Base-by-base conservation (phyloP, 1,140 invertebrate genomes). In the Bursaphelenchus mucronatus region DNA sequence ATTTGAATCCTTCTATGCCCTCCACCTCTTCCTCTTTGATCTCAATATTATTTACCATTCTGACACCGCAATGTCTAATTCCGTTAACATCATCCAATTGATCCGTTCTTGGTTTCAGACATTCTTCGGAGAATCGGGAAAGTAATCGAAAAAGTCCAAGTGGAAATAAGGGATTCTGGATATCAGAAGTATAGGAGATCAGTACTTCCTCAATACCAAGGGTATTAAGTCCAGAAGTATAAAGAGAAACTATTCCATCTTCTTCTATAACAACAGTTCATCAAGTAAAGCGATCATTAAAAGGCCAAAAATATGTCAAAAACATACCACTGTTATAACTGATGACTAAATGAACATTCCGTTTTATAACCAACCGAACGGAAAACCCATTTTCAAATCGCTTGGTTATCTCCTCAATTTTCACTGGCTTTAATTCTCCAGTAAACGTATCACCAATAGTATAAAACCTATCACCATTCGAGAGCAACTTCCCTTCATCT, bases 61-160 rank as follows among this genome's bases (percentile, higher is more conserved):
- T 13, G 19, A 44, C 30, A 4, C 40, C 57, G 40, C 57, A 59
- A 6, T 59, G 57, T 17, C 57, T 39, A 9, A 59, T 59, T 13
- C 57, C 57, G 7, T 59, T 59, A 11, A n/a, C 10, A 43, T 59
- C 57, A 44, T 59, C 57, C 13, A 59, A 44, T 50, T n/a, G 30
- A 39, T 59, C 45, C 11, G 57, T 59, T 13, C 40, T 59, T 17
- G 57, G 57, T 40, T 39, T 13, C 13, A 59, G 40, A 59, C 57
- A 59, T 11, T n/a, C 11, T 13, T 43, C 57, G 11, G 57, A 13
- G 40, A 44, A 59, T n/a, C 57, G 57, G 11, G 57, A n/a, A 3
- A 59, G 40, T 11, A 44, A 59, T 11, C 57, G 57, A 43, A 58
- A 44, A 39, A 59, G 45, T 3, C 10, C 15, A 15, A 11, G 3